Conservation (phyloP, 1,140 invertebrate genomes). For the Eulimnadia texana region DNA sequence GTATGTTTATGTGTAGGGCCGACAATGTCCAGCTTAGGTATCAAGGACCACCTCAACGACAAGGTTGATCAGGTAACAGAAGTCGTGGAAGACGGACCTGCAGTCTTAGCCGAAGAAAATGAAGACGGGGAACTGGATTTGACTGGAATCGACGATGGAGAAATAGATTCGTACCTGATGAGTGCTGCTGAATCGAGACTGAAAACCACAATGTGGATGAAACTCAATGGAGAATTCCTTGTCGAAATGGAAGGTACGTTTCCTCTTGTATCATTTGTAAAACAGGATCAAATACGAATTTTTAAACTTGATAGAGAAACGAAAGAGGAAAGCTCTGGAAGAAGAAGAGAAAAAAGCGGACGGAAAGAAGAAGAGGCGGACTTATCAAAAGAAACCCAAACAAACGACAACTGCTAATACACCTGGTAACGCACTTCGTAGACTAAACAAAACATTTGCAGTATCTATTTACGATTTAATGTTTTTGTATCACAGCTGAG, state of each 20-base stretch:
- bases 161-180: conserved; percentile 77
- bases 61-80: conserved; percentile 25
- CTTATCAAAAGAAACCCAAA: conserved; percentile 39
- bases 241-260: conserved; percentile 65
- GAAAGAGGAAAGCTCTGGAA: conserved; percentile 55
- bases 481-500: conserved; percentile 40
- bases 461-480: background rate
- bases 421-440: conserved; percentile 43
- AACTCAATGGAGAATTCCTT: conserved; percentile 68
- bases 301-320: conserved; percentile 5
- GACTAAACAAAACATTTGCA: background rate
- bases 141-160: conserved; percentile 69
- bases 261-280: conserved; percentile 24
- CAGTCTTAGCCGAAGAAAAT: conserved; percentile 74
- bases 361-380: conserved; percentile 31
- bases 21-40: conserved; percentile 29
- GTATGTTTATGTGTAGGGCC: conserved; percentile 22
- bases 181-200: conserved; percentile 56
- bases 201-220: conserved; percentile 71
- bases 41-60: conserved; percentile 18
- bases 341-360: conserved; percentile 40
- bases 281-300: background rate
- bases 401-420: conserved; percentile 45
- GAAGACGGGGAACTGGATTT: conserved; percentile 62
- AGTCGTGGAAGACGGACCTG: conserved; percentile 53